These are phyloP conservation scores for Drosophila baimaii DNA, from an alignment of 1,140 invertebrate species.

Conservation along the genomic window DNA sequence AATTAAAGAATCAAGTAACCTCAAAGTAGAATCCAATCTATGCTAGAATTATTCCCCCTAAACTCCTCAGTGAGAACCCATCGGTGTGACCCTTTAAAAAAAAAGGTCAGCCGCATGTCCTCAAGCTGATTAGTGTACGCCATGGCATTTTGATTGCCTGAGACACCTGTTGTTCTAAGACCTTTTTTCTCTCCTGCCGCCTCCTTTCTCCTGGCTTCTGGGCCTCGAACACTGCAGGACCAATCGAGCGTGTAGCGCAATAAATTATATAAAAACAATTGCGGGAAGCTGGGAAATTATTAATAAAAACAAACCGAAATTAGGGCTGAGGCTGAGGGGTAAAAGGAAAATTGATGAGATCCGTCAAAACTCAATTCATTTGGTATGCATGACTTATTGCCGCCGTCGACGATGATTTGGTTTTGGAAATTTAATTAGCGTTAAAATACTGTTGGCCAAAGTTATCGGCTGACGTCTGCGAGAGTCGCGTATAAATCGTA, in stretches of 20 bases:
- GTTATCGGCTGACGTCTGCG: conserved; percentile 47
- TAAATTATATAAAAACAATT: conserved; percentile 77
- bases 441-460: conserved; percentile 61
- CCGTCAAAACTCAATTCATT: conserved; percentile 56
- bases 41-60: too few relatives aligned
- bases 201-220: conserved; percentile 2
- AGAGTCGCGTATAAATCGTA: conserved; percentile 64
- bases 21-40: neutral
- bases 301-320: conserved; percentile 39
- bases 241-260: conserved; percentile 68
- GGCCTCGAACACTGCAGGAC: conserved; percentile 4
- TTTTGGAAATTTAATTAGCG: conserved; percentile 71
- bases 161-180: conserved; percentile 47
- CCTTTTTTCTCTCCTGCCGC: conserved; percentile 35
- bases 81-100: neutral
- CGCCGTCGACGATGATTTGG: conserved; percentile 34
- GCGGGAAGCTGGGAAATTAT: conserved; percentile 33
- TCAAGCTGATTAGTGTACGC: conserved; percentile 53
- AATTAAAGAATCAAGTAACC: neutral
- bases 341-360: conserved; percentile 13
- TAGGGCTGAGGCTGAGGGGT: neutral
- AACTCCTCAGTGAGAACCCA: neutral
- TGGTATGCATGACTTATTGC: conserved; percentile 74
- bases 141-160: conserved; percentile 65
- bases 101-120: conserved; percentile 32